Conservation (phyloP, 2,888 invertebrate genomes). For the Chloromyia formosa region DNA sequence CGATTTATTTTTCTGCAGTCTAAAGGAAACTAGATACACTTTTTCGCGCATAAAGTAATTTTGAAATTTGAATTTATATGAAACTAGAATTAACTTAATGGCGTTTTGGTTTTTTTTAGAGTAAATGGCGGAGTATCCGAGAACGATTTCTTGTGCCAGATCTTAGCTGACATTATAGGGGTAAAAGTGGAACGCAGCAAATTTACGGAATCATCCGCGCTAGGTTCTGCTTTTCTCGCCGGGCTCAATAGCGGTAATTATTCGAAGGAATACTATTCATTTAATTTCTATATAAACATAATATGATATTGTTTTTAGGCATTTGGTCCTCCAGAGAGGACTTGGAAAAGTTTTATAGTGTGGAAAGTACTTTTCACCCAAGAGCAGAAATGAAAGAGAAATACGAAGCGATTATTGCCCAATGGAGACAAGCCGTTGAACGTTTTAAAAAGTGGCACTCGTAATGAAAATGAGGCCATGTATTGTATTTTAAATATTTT, state of each 20-base stretch:
- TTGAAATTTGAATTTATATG: not conserved
- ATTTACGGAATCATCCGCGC: constrained; percentile 81
- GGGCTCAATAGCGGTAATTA: constrained; percentile 77
- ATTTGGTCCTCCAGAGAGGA: constrained; percentile 78
- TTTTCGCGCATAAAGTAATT: constrained; percentile 70
- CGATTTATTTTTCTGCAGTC: constrained; percentile 78
- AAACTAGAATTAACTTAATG: constrained; percentile 16
- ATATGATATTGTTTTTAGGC: constrained; percentile 64
- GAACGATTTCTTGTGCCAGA: constrained; percentile 90
- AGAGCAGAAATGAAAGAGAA: constrained; percentile 56
- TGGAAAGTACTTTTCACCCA: constrained; percentile 72
- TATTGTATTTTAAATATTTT: no score
- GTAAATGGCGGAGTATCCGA: constrained; percentile 96
- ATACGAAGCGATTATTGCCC: constrained; percentile 54
- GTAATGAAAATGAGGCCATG: no score
- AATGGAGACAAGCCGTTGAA: constrained; percentile 58
- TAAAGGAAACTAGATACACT: constrained; percentile 72
- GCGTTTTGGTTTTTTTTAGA: constrained; percentile 65
- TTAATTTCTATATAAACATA: not conserved
- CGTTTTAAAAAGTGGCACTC: constrained; percentile 61
- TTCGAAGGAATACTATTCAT: constrained; percentile 19
- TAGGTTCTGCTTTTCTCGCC: constrained; percentile 87
- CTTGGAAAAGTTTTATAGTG: constrained; percentile 62
- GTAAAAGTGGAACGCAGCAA: constrained; percentile 77
- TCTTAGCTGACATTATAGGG: constrained; percentile 84